A percentile compares a stretch with the other conserved stretches of the same genome.
phyloP scores from a whole-genome alignment of 1,140 invertebrate genomes.

The Drosophila serrata region DNA sequence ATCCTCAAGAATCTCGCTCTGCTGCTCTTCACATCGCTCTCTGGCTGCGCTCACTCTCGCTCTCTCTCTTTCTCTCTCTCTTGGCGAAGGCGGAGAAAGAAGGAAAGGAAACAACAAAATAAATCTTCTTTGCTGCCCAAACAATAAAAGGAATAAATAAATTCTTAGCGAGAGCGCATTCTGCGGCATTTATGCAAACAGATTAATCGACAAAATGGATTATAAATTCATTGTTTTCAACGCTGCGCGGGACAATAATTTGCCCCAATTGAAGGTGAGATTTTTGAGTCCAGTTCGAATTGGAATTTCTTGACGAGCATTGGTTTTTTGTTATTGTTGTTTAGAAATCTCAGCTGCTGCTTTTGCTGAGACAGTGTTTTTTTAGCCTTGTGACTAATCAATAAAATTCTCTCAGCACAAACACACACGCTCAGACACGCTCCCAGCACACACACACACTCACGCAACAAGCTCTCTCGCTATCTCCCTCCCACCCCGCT shows the following conservation, averaged over 20 bases:
- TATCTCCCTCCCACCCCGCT: constrained; percentile 11
- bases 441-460: background rate
- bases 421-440: constrained; percentile 14
- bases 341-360: constrained; percentile 52
- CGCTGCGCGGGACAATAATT: constrained; percentile 82
- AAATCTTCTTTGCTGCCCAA: constrained; percentile 33
- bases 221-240: constrained; percentile 82
- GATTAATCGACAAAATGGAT: constrained; percentile 63
- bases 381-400: constrained; percentile 81
- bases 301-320: constrained; percentile 17
- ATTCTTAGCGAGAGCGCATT: background rate
- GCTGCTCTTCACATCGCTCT: too few relatives aligned
- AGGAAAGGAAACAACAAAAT: constrained; percentile 15
- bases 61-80: constrained; percentile 15
- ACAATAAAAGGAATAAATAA: constrained; percentile 19
- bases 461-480: constrained; percentile 10
- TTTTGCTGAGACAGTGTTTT: constrained; percentile 35
- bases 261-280: constrained; percentile 81
- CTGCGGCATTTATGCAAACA: constrained; percentile 26
- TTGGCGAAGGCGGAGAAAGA: constrained; percentile 28
- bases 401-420: constrained; percentile 67
- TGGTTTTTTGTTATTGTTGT: constrained; percentile 28
- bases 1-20: constrained; percentile 44
- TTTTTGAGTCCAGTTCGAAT: constrained; percentile 6
- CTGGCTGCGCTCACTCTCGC: constrained; percentile 6